Conservation (phyloP, 1,140 invertebrate genomes). For the Mya arenaria region DNA sequence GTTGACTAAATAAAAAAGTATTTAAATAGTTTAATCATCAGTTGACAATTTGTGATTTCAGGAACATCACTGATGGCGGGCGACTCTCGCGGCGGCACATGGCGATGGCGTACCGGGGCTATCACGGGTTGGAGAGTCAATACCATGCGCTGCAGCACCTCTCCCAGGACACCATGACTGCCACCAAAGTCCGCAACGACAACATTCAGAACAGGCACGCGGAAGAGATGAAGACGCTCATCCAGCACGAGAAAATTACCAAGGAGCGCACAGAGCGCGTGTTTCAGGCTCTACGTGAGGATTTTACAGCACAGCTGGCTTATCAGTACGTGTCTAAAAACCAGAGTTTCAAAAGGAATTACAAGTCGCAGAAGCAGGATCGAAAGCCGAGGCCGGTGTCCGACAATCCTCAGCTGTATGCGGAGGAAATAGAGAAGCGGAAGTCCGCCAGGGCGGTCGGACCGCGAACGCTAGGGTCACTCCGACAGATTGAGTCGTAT, state of each 20-base stretch:
- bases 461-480: slow-evolving; percentile 37
- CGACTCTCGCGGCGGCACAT: slow-evolving; percentile 26
- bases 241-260: slow-evolving; percentile 6
- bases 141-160: slow-evolving; percentile 37
- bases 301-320: slow-evolving; percentile 44
- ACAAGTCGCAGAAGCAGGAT: slow-evolving; percentile 3
- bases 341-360: slow-evolving; percentile 40
- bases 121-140: slow-evolving; percentile 45
- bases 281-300: slow-evolving; percentile 26
- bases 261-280: background rate
- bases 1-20: too few species aligned
- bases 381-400: slow-evolving; percentile 25
- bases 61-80: slow-evolving; percentile 33
- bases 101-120: slow-evolving; percentile 42
- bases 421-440: slow-evolving; percentile 14
- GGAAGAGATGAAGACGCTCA: slow-evolving; percentile 24
- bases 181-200: slow-evolving; percentile 23
- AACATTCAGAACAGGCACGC: slow-evolving; percentile 7
- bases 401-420: slow-evolving; percentile 34
- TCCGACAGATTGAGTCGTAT: slow-evolving; percentile 18
- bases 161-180: background rate
- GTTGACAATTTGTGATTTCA: slow-evolving; percentile 9
- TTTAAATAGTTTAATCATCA: too few species aligned
- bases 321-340: slow-evolving; percentile 52
- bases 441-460: background rate